These are phyloP conservation scores for Poeciliopsis turrubarensis DNA, from an alignment of 2,113 vertebrate species.

Conservation along the genomic window DNA sequence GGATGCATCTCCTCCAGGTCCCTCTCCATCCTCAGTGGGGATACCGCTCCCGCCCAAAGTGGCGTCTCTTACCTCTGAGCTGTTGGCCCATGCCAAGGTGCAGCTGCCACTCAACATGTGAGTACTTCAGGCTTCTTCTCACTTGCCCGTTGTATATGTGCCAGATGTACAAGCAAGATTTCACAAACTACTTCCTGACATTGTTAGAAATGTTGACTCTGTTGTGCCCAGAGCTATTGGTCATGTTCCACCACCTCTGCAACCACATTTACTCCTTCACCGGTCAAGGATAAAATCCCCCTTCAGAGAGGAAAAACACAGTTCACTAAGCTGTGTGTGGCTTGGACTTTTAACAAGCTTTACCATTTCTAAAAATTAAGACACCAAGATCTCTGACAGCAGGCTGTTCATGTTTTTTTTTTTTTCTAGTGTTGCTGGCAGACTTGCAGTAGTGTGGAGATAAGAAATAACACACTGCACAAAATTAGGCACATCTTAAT, in stretches of 20 bases:
- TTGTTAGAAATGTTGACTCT: slow-evolving; percentile 49
- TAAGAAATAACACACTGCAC: no score
- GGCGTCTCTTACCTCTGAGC: slow-evolving; percentile 86
- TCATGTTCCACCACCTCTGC: slow-evolving; percentile 54
- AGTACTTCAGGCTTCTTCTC: slow-evolving; percentile 67
- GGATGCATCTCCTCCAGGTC: slow-evolving; percentile 63
- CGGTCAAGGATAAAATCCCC: slow-evolving; percentile 57
- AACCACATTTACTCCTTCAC: slow-evolving; percentile 56
- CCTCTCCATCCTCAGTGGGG: slow-evolving; percentile 67
- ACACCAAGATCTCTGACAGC: not conserved
- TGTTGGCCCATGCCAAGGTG: slow-evolving; percentile 88
- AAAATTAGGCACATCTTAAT: no score
- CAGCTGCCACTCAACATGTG: slow-evolving; percentile 98
- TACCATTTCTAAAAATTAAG: not conserved
- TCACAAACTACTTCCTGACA: slow-evolving; percentile 30
- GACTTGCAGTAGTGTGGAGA: no score
- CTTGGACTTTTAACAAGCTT: slow-evolving; percentile 39
- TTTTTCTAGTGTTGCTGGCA: not conserved
- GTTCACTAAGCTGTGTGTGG: slow-evolving; percentile 15
- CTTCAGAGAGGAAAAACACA: slow-evolving; percentile 46
- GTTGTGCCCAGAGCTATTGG: slow-evolving; percentile 56
- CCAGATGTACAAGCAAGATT: slow-evolving; percentile 30
- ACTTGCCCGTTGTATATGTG: not conserved
- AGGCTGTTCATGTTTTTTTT: not conserved
- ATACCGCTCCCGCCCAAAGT: slow-evolving; percentile 85